phyloP scores from a whole-genome alignment of 2,888 invertebrate species.

The Drosophila neoperkinsi region DNA sequence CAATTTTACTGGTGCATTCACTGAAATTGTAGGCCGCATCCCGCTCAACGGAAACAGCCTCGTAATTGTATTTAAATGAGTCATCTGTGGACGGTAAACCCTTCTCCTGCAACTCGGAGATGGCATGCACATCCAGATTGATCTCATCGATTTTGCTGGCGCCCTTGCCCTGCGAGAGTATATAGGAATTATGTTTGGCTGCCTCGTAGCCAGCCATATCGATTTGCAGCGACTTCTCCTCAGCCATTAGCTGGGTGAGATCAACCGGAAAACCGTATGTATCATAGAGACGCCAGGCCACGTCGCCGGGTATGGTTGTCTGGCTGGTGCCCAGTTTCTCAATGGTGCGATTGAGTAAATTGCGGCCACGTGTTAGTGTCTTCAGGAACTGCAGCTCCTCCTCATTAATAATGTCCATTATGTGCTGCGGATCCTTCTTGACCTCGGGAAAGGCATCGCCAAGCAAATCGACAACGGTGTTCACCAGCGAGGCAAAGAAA shows the following conservation, averaged over 20 bases:
- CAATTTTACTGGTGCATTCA: conserved; percentile 90
- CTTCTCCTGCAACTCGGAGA: conserved; percentile 93
- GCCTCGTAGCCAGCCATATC: conserved; percentile 97
- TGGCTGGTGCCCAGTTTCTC: conserved; percentile 89
- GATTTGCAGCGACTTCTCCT: conserved; percentile 95
- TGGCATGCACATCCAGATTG: conserved; percentile 97
- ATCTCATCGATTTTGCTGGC: conserved; percentile 92
- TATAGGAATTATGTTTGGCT: conserved; percentile 94
- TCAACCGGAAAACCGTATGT: conserved; percentile 99
- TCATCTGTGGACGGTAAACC: conserved; percentile 94
- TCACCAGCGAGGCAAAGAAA: conserved; percentile 95
- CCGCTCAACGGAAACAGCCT: conserved; percentile 87
- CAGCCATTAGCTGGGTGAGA: conserved; percentile 98
- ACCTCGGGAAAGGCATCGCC: conserved; percentile 93
- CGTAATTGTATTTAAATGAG: conserved; percentile 95
- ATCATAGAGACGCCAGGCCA: conserved; percentile 99
- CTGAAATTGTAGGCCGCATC: conserved; percentile 92
- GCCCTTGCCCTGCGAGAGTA: conserved; percentile 94
- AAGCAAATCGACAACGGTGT: conserved; percentile 94
- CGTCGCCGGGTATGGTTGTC: conserved; percentile 94
- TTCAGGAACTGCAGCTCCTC: conserved; percentile 99
- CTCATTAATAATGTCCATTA: conserved; percentile 98
- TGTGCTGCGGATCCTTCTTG: conserved; percentile 94
- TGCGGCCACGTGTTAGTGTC: conserved; percentile 95
- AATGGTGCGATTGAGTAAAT: conserved; percentile 95